Base-by-base conservation (phyloP, 2,888 invertebrate genomes). In the Chrysolina haemoptera region DNA sequence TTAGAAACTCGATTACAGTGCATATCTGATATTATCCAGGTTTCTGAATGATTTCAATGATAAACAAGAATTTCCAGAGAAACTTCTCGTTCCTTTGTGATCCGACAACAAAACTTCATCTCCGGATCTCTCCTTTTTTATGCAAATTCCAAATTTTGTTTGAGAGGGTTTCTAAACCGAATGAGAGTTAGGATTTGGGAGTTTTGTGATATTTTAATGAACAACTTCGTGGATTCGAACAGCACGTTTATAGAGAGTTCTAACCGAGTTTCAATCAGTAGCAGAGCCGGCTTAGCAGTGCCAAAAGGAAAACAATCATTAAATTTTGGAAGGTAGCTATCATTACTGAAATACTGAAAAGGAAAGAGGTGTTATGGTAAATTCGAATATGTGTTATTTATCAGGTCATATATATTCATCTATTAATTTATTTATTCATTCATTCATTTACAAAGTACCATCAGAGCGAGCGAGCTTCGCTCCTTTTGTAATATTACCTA, bases 121-220 rank as follows among this genome's bases (percentile, higher is more conserved):
- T 40, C 22, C 41, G 35, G 10, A 41, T 14, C 62, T 40, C 20
- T 35, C 40, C 59, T 53, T 69, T 63, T 69, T 69, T 50, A 69
- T 66, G 63, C 35, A 63, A 72, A 72, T 72, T 72, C 62, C 53
- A 27, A 62, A 72, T 71, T 68, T 69, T 69, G 68, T 74, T n/a
- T 53, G 69, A 41, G 69, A 12, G n/a, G 68, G 27, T 43, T 48
- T 63, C 16, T 11, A 43, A 35, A 69, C 46, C 20, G 35, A 63
- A 35, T 50, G 16, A 41, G 40, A 55, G 50, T 69, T 46, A 11
- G 46, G 46, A 55, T 9, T 59, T 68, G 40, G 62, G 59, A 74
- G 73, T 77, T 77, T 71, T 70, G 74, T 76, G 75, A 67, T 73
- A 70, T 76, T 76, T 76, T 76, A 76, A 77, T 76, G 73, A 76